Percentiles rank a stretch among this genome's conserved stretches.
Evolutionary conservation across 2,797 vertebrate genomes (phyloP).

Genomic region (Acipenser ruthenus): DNA sequence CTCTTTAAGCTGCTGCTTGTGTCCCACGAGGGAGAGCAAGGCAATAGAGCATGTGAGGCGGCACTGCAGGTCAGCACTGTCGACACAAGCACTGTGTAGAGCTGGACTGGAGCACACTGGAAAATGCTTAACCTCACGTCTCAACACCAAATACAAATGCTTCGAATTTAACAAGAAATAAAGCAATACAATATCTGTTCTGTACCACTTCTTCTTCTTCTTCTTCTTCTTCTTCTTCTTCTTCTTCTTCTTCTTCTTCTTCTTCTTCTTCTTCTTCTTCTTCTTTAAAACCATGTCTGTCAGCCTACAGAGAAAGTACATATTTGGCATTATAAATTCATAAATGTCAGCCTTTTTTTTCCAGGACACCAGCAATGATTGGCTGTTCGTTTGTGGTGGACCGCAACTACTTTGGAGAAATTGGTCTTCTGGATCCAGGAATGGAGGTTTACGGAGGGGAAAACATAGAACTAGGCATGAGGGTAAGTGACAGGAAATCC

Average conservation of each 20-base stretch:
- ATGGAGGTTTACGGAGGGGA: constrained; percentile 98
- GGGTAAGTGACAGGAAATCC: constrained; percentile 62
- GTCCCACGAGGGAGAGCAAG: too few species aligned
- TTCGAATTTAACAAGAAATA: too few species aligned
- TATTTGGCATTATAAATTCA: neutral
- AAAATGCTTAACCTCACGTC: too few species aligned
- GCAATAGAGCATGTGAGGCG: too few species aligned
- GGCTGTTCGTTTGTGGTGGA: constrained; percentile 96
- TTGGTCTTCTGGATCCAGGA: constrained; percentile 88
- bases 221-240: neutral
- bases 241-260: constrained; percentile 2
- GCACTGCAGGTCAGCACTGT: too few species aligned
- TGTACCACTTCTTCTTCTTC: neutral
- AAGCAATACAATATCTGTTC: too few species aligned
- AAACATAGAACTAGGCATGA: constrained; percentile 95
- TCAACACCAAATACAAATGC: too few species aligned
- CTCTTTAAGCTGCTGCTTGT: too few species aligned
- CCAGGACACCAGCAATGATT: constrained; percentile 95
- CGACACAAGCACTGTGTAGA: too few species aligned
- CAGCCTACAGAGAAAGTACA: too few species aligned
- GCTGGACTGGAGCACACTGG: too few species aligned
- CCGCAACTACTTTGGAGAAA: constrained; percentile 89
- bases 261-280: neutral
- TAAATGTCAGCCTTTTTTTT: neutral
- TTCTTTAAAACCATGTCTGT: neutral